These are phyloP conservation scores for Pseudomugil gertrudae DNA, from an alignment of 2,797 vertebrate species.

Conservation along the genomic window DNA sequence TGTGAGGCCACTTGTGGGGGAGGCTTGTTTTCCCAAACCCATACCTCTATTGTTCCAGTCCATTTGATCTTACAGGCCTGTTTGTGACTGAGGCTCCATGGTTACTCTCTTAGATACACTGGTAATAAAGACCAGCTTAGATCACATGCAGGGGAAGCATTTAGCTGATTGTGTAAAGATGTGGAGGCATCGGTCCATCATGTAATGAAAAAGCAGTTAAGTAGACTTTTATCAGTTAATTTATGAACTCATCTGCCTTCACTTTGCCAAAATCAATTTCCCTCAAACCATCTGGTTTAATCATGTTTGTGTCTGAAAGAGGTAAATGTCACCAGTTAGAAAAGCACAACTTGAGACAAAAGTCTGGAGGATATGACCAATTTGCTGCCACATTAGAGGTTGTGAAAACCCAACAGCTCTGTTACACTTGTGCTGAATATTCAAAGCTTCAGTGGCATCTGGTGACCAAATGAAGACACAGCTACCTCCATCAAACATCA, in stretches of 20 bases:
- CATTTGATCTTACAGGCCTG: slow-evolving; percentile 49
- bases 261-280: slow-evolving; percentile 3
- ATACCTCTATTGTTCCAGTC: slow-evolving; percentile 54
- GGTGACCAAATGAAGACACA: too few species aligned
- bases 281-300: neutral
- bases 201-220: neutral
- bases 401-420: slow-evolving; percentile 4
- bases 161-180: neutral
- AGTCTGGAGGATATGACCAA: slow-evolving; percentile 2
- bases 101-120: slow-evolving; percentile 46
- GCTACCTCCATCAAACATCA: too few species aligned
- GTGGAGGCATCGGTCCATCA: neutral
- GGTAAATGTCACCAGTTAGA: slow-evolving; percentile 18
- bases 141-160: slow-evolving; percentile 1
- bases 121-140: slow-evolving; percentile 8
- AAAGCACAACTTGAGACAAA: slow-evolving; percentile 7
- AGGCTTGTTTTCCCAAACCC: slow-evolving; percentile 58
- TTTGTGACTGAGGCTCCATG: slow-evolving; percentile 36
- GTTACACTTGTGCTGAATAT: too few species aligned
- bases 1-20: slow-evolving; percentile 59
- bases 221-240: neutral
- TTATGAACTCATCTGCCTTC: slow-evolving; percentile 7
- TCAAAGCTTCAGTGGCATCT: too few species aligned
- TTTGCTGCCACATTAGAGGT: slow-evolving; percentile 2
- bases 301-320: slow-evolving; percentile 7